Evolutionary conservation across 1,140 invertebrate species (phyloP).

Genomic region (Harpegnathos saltator): DNA sequence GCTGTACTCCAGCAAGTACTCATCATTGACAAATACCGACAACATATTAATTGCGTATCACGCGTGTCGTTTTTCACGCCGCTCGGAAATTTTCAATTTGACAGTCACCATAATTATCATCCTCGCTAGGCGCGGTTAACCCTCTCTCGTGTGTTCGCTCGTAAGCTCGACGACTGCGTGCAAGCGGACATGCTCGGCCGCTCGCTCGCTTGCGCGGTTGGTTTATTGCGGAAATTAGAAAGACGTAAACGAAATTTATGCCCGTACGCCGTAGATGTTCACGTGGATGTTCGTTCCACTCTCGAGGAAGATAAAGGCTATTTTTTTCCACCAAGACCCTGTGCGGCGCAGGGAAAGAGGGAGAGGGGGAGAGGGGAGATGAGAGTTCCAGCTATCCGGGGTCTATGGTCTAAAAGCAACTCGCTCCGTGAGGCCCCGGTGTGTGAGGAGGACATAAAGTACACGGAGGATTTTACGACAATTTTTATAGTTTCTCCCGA

Average conservation of each 20-base stretch:
- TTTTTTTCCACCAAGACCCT: constrained; percentile 39
- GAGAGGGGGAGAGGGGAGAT: no score
- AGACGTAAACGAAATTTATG: constrained; percentile 49
- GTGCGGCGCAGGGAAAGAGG: no score
- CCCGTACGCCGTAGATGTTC: constrained; percentile 21
- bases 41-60: no score
- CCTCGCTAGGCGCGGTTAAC: not conserved
- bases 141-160: not conserved
- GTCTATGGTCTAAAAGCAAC: constrained; percentile 39
- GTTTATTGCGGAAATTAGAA: constrained; percentile 49
- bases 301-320: constrained; percentile 9
- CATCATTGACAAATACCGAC: no score
- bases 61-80: no score
- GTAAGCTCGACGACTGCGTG: not conserved
- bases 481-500: constrained; percentile 67
- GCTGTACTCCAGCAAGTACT: no score
- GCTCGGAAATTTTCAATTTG: no score
- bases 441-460: constrained; percentile 17
- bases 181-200: no score
- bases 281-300: not conserved
- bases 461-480: constrained; percentile 62
- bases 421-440: constrained; percentile 1
- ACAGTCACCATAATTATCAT: constrained; percentile 46
- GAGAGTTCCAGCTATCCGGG: not conserved
- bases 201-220: constrained; percentile 2